Evolutionary conservation across 2,888 invertebrate species (phyloP).

Genomic region (Osmoderma eremita): DNA sequence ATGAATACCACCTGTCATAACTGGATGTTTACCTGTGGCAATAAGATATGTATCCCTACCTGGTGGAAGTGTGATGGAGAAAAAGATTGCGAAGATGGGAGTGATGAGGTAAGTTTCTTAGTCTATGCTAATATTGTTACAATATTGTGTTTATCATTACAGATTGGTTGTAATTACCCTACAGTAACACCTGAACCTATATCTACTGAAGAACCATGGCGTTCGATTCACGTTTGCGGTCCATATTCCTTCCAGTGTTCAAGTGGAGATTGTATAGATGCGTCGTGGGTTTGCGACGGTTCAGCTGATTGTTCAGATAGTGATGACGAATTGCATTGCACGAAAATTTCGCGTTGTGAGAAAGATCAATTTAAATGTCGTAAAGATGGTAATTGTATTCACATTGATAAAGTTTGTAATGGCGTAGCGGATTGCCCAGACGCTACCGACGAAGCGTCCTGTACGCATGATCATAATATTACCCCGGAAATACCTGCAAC

Average conservation of each 20-base stretch:
- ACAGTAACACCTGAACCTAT: conserved; percentile 43
- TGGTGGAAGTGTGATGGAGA: conserved; percentile 86
- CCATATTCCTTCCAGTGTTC: conserved; percentile 70
- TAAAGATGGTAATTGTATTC: conserved; percentile 72
- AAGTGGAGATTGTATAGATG: conserved; percentile 69
- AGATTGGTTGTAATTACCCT: conserved; percentile 60
- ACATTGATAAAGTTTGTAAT: conserved; percentile 66
- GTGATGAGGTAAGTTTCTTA: conserved; percentile 69
- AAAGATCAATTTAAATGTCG: conserved; percentile 69
- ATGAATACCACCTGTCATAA: conserved; percentile 68
- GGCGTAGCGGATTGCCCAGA: conserved; percentile 68
- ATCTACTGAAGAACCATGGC: conserved; percentile 51
- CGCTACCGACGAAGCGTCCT: conserved; percentile 65
- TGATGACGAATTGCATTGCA: conserved; percentile 70
- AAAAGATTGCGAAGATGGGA: conserved; percentile 79
- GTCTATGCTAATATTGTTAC: background rate
- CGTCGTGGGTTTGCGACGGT: conserved; percentile 72
- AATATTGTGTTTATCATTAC: background rate
- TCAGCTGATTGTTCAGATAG: conserved; percentile 68
- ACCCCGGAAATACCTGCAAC: conserved; percentile 59
- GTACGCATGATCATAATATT: conserved; percentile 54
- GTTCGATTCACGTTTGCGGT: conserved; percentile 61
- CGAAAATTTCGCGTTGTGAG: conserved; percentile 56
- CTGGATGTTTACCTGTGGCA: conserved; percentile 82
- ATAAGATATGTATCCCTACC: conserved; percentile 76